Conservation (phyloP, 2,113 vertebrate genomes). For the Myiozetetes cayanensis region DNA sequence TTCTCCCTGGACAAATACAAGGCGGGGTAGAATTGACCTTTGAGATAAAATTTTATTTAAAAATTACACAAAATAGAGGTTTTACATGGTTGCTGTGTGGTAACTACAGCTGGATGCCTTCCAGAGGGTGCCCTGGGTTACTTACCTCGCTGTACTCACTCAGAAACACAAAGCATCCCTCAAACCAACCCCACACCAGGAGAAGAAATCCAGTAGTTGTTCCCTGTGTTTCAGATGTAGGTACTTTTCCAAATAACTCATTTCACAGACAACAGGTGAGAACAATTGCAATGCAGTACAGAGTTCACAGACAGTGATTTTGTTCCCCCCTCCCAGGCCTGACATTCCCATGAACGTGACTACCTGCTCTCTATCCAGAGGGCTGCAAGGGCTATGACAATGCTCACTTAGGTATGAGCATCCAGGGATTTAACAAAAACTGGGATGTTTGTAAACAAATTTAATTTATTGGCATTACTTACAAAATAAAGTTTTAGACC, state of each 20-base stretch:
- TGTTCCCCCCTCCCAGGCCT: slow-evolving; percentile 3
- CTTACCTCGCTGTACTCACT: slow-evolving; percentile 59
- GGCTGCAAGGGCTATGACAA: slow-evolving; percentile 39
- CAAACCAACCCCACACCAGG: neutral
- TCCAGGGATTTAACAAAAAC: slow-evolving; percentile 61
- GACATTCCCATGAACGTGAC: neutral
- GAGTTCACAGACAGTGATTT: slow-evolving; percentile 23
- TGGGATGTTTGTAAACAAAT: slow-evolving; percentile 68
- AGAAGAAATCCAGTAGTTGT: slow-evolving; percentile 10
- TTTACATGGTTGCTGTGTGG: slow-evolving; percentile 54
- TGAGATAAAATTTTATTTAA: slow-evolving; percentile 69
- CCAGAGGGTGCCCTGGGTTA: neutral
- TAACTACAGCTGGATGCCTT: slow-evolving; percentile 43
- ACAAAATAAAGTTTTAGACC: slow-evolving; percentile 74
- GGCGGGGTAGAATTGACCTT: slow-evolving; percentile 12
- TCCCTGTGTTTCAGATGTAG: neutral
- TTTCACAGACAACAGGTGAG: slow-evolving; percentile 28
- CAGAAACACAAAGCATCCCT: neutral
- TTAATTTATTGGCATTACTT: slow-evolving; percentile 75
- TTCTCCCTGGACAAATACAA: neutral
- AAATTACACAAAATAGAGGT: slow-evolving; percentile 74
- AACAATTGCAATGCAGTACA: slow-evolving; percentile 19
- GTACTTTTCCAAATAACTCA: neutral
- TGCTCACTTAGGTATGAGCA: slow-evolving; percentile 19
- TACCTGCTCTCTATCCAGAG: slow-evolving; percentile 12